Percentiles rank a stretch among this genome's conserved stretches.
Conservation (phyloP, 2,797 vertebrate species). For the Galago senegalensis region DNA sequence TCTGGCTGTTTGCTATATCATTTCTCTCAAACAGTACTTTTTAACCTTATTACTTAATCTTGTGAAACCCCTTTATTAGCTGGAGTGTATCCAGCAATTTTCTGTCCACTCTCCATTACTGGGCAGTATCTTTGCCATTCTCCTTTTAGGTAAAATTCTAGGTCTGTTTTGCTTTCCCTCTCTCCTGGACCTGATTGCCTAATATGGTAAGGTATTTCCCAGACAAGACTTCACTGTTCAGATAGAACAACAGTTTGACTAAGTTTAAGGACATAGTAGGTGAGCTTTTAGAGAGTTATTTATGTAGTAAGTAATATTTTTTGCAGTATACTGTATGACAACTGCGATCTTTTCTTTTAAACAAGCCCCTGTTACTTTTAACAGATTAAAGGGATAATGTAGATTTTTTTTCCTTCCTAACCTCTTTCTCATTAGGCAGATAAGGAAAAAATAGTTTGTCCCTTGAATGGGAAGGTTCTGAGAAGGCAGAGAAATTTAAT, state of each 20-base stretch:
- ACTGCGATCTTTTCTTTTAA: background rate
- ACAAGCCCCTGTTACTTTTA: background rate
- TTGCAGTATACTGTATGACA: background rate
- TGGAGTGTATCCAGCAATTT: background rate
- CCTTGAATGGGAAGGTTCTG: constrained; percentile 10
- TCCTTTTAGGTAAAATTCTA: constrained; percentile 85
- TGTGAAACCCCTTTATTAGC: background rate
- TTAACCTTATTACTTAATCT: background rate
- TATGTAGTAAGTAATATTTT: background rate
- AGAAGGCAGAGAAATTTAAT: background rate
- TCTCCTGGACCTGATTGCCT: constrained; percentile 85
- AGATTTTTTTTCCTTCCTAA: constrained; percentile 46
- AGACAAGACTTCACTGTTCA: constrained; percentile 51
- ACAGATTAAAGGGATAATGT: constrained; percentile 6
- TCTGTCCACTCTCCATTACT: background rate
- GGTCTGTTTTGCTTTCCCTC: constrained; percentile 73
- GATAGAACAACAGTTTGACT: constrained; percentile 65
- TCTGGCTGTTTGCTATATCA: background rate
- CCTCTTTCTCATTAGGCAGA: constrained; percentile 70
- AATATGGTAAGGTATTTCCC: constrained; percentile 93
- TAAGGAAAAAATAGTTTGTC: constrained; percentile 43
- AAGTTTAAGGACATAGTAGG: constrained; percentile 71
- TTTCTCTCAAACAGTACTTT: background rate
- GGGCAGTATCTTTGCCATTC: constrained; percentile 34
- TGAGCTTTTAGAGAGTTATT: constrained; percentile 57